Conservation (phyloP, 2,888 invertebrate genomes). For the Hanleya hanleyi region DNA sequence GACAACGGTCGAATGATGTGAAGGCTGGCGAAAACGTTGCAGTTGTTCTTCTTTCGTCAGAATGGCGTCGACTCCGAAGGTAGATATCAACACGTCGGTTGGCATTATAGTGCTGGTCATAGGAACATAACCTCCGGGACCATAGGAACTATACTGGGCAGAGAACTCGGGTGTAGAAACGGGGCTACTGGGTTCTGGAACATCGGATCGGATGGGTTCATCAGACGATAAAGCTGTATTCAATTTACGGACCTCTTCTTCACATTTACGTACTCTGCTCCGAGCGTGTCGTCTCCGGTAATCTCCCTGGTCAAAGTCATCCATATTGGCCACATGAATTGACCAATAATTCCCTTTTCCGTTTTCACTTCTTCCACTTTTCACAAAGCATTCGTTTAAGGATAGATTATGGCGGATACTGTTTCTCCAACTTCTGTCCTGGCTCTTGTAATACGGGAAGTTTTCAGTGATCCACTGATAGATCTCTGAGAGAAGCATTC, state of each 20-base stretch:
- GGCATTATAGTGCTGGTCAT: not conserved
- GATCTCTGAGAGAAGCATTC: constrained; percentile 35
- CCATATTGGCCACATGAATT: constrained; percentile 40
- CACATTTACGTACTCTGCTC: constrained; percentile 6
- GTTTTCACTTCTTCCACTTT: constrained; percentile 29
- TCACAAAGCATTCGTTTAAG: constrained; percentile 46
- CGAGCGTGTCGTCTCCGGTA: constrained; percentile 36
- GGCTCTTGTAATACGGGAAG: constrained; percentile 34
- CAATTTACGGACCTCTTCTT: not conserved
- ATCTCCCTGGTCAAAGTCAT: constrained; percentile 39
- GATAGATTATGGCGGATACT: constrained; percentile 43
- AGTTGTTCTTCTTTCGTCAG: not conserved
- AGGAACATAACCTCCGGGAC: not conserved
- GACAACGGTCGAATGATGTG: too few relatives aligned
- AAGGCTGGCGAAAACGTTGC: not conserved
- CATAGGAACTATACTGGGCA: not conserved
- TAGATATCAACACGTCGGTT: not conserved
- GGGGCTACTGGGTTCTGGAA: not conserved
- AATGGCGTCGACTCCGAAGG: not conserved
- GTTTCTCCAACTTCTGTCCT: constrained; percentile 39
- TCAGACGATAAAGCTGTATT: not conserved
- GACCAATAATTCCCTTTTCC: constrained; percentile 43
- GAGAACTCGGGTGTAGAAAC: not conserved
- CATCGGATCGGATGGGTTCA: too few relatives aligned
- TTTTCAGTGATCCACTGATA: constrained; percentile 33